These are phyloP conservation scores for Epinotia demarniana DNA, from an alignment of 2,888 invertebrate species.

Conservation along the genomic window DNA sequence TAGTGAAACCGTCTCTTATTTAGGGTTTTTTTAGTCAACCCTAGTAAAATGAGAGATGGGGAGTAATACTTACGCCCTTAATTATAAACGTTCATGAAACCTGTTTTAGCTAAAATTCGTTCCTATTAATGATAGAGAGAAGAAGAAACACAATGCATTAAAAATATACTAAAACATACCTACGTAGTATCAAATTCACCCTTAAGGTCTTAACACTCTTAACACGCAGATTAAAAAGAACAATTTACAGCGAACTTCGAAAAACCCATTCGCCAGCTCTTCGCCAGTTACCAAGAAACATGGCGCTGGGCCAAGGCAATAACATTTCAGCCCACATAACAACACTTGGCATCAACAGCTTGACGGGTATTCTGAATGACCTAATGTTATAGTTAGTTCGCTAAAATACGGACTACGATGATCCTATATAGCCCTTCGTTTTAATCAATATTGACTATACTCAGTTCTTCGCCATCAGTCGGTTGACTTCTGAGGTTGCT, in stretches of 20 bases:
- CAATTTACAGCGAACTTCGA: constrained; percentile 44
- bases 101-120: too few relatives aligned
- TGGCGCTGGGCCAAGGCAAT: constrained; percentile 63
- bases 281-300: constrained; percentile 54
- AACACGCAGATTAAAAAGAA: constrained; percentile 40
- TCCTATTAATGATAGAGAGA: too few relatives aligned
- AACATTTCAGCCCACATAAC: constrained; percentile 58
- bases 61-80: too few relatives aligned
- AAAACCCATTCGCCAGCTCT: constrained; percentile 56
- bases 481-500: too few relatives aligned
- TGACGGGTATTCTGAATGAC: constrained; percentile 49
- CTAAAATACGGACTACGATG: not conserved
- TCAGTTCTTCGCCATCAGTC: too few relatives aligned
- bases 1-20: too few relatives aligned
- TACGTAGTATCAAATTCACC: constrained; percentile 4
- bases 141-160: too few relatives aligned
- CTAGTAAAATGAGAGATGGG: too few relatives aligned
- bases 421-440: not conserved
- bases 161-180: too few relatives aligned
- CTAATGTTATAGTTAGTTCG: constrained; percentile 26
- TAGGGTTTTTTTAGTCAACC: too few relatives aligned
- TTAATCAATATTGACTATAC: too few relatives aligned
- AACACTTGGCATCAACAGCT: constrained; percentile 60
- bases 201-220: constrained; percentile 6
- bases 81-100: too few relatives aligned